phyloP scores from a whole-genome alignment of 2,797 vertebrate genomes.

The Lutjanus argentimaculatus region DNA sequence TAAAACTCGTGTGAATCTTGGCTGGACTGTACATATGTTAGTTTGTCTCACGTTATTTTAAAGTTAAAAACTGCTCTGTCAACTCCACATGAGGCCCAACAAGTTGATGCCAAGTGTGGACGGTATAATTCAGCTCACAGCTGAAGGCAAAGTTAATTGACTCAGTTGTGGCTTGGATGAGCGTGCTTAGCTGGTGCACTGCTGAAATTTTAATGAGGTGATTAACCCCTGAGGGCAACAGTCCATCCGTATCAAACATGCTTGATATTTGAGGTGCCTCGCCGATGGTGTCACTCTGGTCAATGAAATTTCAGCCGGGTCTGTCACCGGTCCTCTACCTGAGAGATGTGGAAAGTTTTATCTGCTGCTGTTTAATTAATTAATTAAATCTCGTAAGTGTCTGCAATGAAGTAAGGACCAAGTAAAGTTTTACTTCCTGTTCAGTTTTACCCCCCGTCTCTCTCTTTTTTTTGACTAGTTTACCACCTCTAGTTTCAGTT shows the following conservation, averaged over 20 bases:
- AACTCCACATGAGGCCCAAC: slow-evolving; percentile 25
- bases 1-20: not conserved
- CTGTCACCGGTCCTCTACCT: slow-evolving; percentile 37
- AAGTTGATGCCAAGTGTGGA: slow-evolving; percentile 31
- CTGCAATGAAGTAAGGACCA: slow-evolving; percentile 3
- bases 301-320: slow-evolving; percentile 50
- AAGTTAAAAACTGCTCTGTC: slow-evolving; percentile 42
- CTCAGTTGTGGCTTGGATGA: slow-evolving; percentile 56
- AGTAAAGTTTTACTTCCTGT: slow-evolving; percentile 35
- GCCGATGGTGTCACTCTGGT: slow-evolving; percentile 40
- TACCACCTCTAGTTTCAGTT: slow-evolving; percentile 1
- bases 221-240: slow-evolving; percentile 70
- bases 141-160: slow-evolving; percentile 72
- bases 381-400: slow-evolving; percentile 31
- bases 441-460: not conserved
- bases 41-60: slow-evolving; percentile 23
- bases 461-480: not conserved
- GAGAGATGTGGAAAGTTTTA: slow-evolving; percentile 36
- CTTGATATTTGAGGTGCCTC: slow-evolving; percentile 64
- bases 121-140: slow-evolving; percentile 55
- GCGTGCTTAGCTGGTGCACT: slow-evolving; percentile 56
- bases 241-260: slow-evolving; percentile 49
- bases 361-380: slow-evolving; percentile 23
- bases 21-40: not conserved
- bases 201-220: slow-evolving; percentile 76